phyloP scores from a whole-genome alignment of 2,888 invertebrate genomes.

The Synanthedon tipuliformis region DNA sequence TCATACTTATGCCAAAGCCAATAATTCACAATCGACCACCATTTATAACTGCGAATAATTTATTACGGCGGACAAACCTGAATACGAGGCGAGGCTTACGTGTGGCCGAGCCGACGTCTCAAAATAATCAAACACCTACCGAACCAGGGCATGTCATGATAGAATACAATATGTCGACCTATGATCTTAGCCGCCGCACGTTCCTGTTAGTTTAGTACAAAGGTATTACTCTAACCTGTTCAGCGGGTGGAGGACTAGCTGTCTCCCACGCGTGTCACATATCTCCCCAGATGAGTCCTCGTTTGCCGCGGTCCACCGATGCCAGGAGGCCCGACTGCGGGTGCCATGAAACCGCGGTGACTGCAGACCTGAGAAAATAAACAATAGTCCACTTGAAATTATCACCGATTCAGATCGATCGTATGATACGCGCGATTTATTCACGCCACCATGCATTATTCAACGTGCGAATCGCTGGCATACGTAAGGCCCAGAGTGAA shows the following conservation, averaged over 20 bases:
- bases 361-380: slow-evolving; percentile 75
- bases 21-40: not conserved
- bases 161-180: not conserved
- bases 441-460: no score
- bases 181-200: not conserved
- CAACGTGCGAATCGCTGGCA: no score
- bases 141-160: not conserved
- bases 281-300: slow-evolving; percentile 85
- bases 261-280: slow-evolving; percentile 58
- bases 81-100: not conserved
- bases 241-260: slow-evolving; percentile 17
- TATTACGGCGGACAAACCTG: not conserved
- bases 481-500: no score
- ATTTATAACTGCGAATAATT: not conserved
- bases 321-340: slow-evolving; percentile 83
- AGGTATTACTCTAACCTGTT: slow-evolving; percentile 6
- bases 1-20: not conserved
- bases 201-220: no score
- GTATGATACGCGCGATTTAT: no score
- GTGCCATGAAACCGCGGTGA: slow-evolving; percentile 91
- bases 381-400: not conserved
- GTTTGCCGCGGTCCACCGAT: slow-evolving; percentile 86
- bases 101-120: not conserved
- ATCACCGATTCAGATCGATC: no score
- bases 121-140: not conserved